phyloP scores from a whole-genome alignment of 2,888 invertebrate genomes.

The Acanthosepion pharaonis region DNA sequence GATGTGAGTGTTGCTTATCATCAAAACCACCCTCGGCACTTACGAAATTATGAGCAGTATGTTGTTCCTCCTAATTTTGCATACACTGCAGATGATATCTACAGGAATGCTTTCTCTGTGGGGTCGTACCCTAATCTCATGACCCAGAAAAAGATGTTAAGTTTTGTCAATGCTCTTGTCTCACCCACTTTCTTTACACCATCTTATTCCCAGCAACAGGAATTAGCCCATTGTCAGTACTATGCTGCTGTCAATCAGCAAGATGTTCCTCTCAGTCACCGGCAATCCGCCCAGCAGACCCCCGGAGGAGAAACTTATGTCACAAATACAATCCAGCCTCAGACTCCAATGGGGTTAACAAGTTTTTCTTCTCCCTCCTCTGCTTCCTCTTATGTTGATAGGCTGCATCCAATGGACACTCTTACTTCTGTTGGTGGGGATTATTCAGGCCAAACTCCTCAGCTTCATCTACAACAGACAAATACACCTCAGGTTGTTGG shows the following conservation, averaged over 20 bases:
- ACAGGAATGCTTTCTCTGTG: slow-evolving; percentile 61
- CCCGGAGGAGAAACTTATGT: not conserved
- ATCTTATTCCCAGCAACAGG: not conserved
- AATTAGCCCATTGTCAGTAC: not conserved
- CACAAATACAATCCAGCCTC: slow-evolving; percentile 15
- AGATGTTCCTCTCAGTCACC: not conserved
- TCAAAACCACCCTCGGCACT: not conserved
- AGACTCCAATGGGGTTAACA: not conserved
- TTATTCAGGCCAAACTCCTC: slow-evolving; percentile 6
- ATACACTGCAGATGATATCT: slow-evolving; percentile 69
- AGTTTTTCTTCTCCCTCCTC: not conserved
- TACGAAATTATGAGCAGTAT: slow-evolving; percentile 62
- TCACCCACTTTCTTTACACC: slow-evolving; percentile 13
- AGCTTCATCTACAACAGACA: not conserved
- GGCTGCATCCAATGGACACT: not conserved
- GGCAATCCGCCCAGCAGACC: slow-evolving; percentile 36
- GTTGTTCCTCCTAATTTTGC: slow-evolving; percentile 61
- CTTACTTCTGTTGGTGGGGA: not conserved
- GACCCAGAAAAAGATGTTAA: slow-evolving; percentile 35
- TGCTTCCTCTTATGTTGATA: slow-evolving; percentile 36
- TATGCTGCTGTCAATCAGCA: slow-evolving; percentile 2
- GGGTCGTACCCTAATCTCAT: slow-evolving; percentile 34
- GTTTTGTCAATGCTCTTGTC: slow-evolving; percentile 44
- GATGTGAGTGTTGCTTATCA: not conserved
- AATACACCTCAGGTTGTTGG: not conserved